A percentile compares a stretch with the other conserved stretches of the same genome.
These are phyloP conservation scores for Miltochrista miniata DNA, from an alignment of 2,888 invertebrate species.

Conservation along the genomic window DNA sequence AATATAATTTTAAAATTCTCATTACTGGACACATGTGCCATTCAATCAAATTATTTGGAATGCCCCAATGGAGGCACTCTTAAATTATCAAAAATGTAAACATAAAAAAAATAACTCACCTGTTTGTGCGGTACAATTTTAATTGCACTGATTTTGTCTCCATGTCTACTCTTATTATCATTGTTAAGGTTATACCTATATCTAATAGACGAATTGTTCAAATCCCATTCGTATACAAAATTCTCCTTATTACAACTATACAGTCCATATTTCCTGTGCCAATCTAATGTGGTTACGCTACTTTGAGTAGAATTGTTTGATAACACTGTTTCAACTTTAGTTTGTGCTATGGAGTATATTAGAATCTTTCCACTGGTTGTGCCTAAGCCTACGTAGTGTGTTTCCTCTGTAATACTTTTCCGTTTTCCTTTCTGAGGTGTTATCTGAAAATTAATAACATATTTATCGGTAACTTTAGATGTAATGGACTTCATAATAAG, in stretches of 20 bases:
- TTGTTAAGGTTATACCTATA: constrained; percentile 76
- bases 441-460: constrained; percentile 12
- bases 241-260: constrained; percentile 82
- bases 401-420: constrained; percentile 52
- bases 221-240: constrained; percentile 82
- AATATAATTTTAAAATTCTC: too few relatives aligned
- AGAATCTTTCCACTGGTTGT: constrained; percentile 88
- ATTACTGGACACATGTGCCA: too few relatives aligned
- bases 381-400: constrained; percentile 87
- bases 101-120: constrained; percentile 48
- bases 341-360: constrained; percentile 87
- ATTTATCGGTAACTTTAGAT: not conserved
- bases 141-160: constrained; percentile 82
- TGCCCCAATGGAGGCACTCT: too few relatives aligned
- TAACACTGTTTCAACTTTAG: constrained; percentile 84
- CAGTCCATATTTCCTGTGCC: constrained; percentile 79
- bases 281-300: constrained; percentile 79
- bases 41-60: too few relatives aligned
- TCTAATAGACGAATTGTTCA: constrained; percentile 70
- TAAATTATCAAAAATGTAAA: too few relatives aligned
- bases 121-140: constrained; percentile 82
- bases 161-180: constrained; percentile 87
- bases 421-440: constrained; percentile 44
- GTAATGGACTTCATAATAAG: too few relatives aligned
- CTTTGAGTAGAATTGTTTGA: constrained; percentile 57